Evolutionary conservation across 2,113 vertebrate genomes (phyloP), one percentile per base, ranked within the genome.

Genomic region (Pachycephala philippinensis): DNA sequence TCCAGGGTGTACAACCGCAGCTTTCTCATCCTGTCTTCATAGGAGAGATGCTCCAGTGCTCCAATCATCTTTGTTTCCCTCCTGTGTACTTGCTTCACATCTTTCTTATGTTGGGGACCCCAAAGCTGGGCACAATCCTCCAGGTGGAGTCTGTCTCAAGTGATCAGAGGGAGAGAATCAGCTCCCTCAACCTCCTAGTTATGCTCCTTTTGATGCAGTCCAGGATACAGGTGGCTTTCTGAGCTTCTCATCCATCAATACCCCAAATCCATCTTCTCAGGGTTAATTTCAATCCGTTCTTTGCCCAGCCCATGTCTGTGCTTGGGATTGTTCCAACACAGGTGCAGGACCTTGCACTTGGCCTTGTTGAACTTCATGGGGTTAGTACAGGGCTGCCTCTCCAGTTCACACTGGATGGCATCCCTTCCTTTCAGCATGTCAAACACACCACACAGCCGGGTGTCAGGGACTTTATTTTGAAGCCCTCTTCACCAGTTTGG

Each of bases 101-200:
- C 18, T 30, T 47, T 75, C 37, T 31, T 76, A 4, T 47, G 23
- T 0, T 47, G 24, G 4, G 24, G 8, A 40, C 17, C 10, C 16
- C 61, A 47, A n/a, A 47, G 4, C 13, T 47, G 39, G 14, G 10
- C n/a, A 75, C n/a, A 35, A 16, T 35, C 24, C 10, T 83, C 40
- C 7, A 8, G 3, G 2, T 13, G 4, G 9, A 3, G 2, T 40
- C 6, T 61, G 26, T 47, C 14, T 16, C 30, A 54, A 54, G 30
- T 0, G 1, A 35, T 26, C 12, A 35, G 63, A 47, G 14, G 16
- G 6, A 52, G 17, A 47, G n/a, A 61, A 47, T 49, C 40, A 49
- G 18, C 15, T 69, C 31, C 8, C 18, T 28, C 9, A 31, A 5
- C 4, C 21, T 76, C 24, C 24, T 15, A 30, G 3, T 26, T n/a